A percentile compares a stretch with the other conserved stretches of the same genome.
Evolutionary conservation across 2,113 vertebrate genomes (phyloP).

Genomic region (Cyprinodon variegatus): DNA sequence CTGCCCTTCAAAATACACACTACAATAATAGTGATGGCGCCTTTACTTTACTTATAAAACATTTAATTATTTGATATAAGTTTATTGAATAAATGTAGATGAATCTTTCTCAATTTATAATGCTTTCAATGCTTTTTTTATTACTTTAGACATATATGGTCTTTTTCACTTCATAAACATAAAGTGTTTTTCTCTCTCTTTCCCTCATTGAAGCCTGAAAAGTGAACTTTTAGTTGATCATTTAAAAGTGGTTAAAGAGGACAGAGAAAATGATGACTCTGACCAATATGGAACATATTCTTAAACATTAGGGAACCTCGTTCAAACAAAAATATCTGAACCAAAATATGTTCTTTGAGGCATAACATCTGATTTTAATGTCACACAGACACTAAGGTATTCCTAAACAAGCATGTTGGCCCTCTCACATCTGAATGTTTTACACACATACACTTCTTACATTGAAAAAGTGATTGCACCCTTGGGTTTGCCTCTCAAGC

Average conservation of each 20-base stretch:
- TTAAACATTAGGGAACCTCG: not conserved
- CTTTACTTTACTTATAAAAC: not conserved
- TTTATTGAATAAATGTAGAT: too few species aligned
- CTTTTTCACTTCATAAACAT: too few species aligned
- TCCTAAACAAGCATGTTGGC: constrained; percentile 9
- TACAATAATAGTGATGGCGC: not conserved
- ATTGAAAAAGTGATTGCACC: constrained; percentile 48
- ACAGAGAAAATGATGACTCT: not conserved
- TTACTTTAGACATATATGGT: too few species aligned
- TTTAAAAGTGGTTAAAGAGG: not conserved
- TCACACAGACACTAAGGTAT: not conserved
- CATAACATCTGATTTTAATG: not conserved
- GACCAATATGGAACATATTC: not conserved
- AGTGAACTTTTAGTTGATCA: too few species aligned
- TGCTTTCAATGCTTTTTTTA: too few species aligned
- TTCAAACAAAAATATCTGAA: not conserved
- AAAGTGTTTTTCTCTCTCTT: too few species aligned
- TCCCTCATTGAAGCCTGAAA: too few species aligned
- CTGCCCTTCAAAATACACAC: not conserved
- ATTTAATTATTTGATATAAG: not conserved
- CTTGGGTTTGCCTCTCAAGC: constrained; percentile 41
- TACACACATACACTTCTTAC: constrained; percentile 9
- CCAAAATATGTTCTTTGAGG: not conserved
- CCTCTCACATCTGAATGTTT: constrained; percentile 11
- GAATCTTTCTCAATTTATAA: too few species aligned